Evolutionary conservation across 2,113 vertebrate genomes (phyloP), one percentile per base, ranked within the genome.

Genomic region (Rhabdornis inornatus): DNA sequence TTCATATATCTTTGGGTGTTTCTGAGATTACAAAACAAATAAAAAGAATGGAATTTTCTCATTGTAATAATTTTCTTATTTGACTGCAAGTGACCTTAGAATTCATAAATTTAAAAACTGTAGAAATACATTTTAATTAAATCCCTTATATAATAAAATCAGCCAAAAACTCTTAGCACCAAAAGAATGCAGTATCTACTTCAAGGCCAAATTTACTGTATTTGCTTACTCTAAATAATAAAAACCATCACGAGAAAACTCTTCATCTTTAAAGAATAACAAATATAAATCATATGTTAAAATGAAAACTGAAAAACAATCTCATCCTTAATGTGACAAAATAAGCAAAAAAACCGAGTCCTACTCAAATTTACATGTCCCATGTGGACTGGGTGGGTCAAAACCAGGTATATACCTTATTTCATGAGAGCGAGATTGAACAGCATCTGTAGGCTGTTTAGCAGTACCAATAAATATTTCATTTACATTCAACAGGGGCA

Each of bases 261-360:
- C 44, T 90, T 94, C 65, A 24, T 86, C 89, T 92, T 92, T 85
- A 78, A 94, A 83, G 60, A 45, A 45, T 84, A 93, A 66, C 15
- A 95, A 90, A 93, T 61, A 91, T 12, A 92, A 95, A 89, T 68
- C 71, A 66, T 55, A 93, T 90, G 71, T 70, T 31, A 76, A 72
- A 92, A 92, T 49, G 15, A 53, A 35, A 88, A 77, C 49, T 87
- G 42, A 85, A 83, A 90, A 79, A 19, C 15, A 77, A 83, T 25
- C 18, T 37, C 28, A 87, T 61, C 59, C 50, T 49, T 83, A 87
- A 64, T 8, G 6, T 42, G 50, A 86, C 71, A 91, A 87, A 71
- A 85, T 61, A 47, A 85, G 53, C 45, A 60, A 74, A 92, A 79
- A 21, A 70, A 53, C 1, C 1, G 49, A 49, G 21, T 21, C 13